phyloP scores from a whole-genome alignment of 2,797 vertebrate genomes.

The Macropus fuliginosus region DNA sequence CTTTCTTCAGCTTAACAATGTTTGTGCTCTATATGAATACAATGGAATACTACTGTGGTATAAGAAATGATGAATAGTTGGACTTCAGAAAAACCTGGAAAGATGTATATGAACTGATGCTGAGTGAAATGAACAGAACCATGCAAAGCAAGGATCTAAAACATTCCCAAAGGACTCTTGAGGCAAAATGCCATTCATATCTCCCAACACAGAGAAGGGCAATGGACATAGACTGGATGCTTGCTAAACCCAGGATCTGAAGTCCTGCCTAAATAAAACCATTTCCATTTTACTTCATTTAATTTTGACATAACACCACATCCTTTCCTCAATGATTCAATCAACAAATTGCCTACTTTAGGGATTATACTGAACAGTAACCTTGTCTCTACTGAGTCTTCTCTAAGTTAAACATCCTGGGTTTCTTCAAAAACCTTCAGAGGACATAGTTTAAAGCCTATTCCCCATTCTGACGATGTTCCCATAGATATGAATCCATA shows the following conservation, averaged over 20 bases:
- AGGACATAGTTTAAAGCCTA: neutral
- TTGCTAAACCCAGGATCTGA: neutral
- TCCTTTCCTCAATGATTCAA: neutral
- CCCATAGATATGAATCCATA: neutral
- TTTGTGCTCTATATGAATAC: neutral
- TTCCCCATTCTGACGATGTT: neutral
- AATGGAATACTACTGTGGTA: too few relatives aligned
- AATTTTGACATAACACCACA: neutral
- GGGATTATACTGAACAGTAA: neutral
- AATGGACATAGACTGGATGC: neutral
- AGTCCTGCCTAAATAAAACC: neutral
- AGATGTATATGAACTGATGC: too few relatives aligned
- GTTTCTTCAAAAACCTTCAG: neutral
- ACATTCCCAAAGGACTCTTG: too few relatives aligned
- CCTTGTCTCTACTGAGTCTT: neutral
- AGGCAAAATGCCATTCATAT: too few relatives aligned
- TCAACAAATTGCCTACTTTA: neutral
- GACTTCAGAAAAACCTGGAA: too few relatives aligned
- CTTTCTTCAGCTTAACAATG: neutral
- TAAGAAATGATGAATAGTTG: too few relatives aligned
- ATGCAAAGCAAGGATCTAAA: too few relatives aligned
- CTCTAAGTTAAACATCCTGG: neutral
- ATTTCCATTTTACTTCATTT: neutral
- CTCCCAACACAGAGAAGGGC: neutral
- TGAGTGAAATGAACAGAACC: too few relatives aligned